Evolutionary conservation across 2,797 vertebrate genomes (phyloP).

Genomic region (Setipinna tenuifilis): DNA sequence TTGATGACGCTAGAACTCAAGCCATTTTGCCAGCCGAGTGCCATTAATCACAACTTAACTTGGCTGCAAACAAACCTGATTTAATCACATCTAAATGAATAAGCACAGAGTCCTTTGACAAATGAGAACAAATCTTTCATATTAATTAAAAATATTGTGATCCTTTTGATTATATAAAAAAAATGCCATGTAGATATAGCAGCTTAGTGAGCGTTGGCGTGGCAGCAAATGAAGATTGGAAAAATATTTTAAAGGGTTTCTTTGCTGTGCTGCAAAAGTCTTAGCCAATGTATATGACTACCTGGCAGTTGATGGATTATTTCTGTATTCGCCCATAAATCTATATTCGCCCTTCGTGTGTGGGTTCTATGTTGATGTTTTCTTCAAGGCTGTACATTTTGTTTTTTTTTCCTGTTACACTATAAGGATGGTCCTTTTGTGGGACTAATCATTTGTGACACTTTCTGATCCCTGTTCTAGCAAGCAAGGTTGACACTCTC

Average conservation of each 20-base stretch:
- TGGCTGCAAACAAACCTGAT: not conserved
- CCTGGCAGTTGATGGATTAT: slow-evolving; percentile 59
- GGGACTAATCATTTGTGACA: slow-evolving; percentile 37
- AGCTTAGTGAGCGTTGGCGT: not conserved
- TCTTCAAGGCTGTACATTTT: slow-evolving; percentile 24
- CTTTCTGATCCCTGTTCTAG: slow-evolving; percentile 36
- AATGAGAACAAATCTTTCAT: slow-evolving; percentile 10
- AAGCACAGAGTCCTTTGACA: slow-evolving; percentile 13
- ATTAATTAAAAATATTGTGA: not conserved
- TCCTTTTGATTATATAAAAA: not conserved
- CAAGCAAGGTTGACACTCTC: slow-evolving; percentile 27
- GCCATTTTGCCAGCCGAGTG: not conserved
- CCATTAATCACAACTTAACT: not conserved
- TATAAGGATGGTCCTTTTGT: slow-evolving; percentile 30
- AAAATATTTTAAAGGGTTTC: slow-evolving; percentile 16
- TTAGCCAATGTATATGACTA: slow-evolving; percentile 52
- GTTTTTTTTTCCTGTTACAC: slow-evolving; percentile 24
- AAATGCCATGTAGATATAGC: not conserved
- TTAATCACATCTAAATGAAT: slow-evolving; percentile 6
- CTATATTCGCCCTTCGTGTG: slow-evolving; percentile 32
- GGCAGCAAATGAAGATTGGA: not conserved
- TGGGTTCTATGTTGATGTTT: slow-evolving; percentile 47
- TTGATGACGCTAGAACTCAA: not conserved
- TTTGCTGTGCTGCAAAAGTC: slow-evolving; percentile 33
- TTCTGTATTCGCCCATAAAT: slow-evolving; percentile 64